Base-by-base conservation (phyloP, 2,113 vertebrate species). In the Cryptomyrus ogoouensis region DNA sequence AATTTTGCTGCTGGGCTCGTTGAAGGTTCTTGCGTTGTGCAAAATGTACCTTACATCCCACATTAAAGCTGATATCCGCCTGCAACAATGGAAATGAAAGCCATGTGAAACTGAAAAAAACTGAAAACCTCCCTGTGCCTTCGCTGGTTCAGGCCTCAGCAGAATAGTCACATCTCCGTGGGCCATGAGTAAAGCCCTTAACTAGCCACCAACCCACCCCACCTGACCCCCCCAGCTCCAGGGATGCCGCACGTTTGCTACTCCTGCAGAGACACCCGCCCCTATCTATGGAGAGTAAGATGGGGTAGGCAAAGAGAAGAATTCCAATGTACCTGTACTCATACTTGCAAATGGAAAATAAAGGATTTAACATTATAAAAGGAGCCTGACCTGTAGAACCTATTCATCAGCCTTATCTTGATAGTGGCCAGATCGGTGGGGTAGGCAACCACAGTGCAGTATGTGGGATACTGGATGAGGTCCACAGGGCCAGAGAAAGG, bases 41-140 rank as follows among this genome's bases (percentile, higher is more conserved):
- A 97, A 97, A 92, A 99, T 97, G 52, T 97, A 97, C 88, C 97
- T 96, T 80, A 97, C 96, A 94, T 99, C 98, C 98, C 98, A 99
- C 89, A 98, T 96, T 93, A 99, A 92, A 8, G 98, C 98, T 87
- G 97, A 98, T 1, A 98, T 94, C 89, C 98, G 96, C 95, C 98
- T 99, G 93, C 85, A 94, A 94, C 80, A 83, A 93, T 46, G 56
- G 13, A 91, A 49, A 90, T 31, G 52, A 35, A 85, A 5, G 52
- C 17, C 13, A 13, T 1, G 21, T 56, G 4, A 6, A 8, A 42
- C 15, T 19, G n/a, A 3, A 3, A 3, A 4, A 12, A 12, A 3
- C 13, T 27, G 42, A 13, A 52, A 15, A 53, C 50, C 27, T 66
- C n/a, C n/a, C 27, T 31, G 8, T 31, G 62, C 10, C 10, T 13